Base-by-base conservation (phyloP, 2,797 vertebrate species). In the Ctenochaetus hawaiiensis region DNA sequence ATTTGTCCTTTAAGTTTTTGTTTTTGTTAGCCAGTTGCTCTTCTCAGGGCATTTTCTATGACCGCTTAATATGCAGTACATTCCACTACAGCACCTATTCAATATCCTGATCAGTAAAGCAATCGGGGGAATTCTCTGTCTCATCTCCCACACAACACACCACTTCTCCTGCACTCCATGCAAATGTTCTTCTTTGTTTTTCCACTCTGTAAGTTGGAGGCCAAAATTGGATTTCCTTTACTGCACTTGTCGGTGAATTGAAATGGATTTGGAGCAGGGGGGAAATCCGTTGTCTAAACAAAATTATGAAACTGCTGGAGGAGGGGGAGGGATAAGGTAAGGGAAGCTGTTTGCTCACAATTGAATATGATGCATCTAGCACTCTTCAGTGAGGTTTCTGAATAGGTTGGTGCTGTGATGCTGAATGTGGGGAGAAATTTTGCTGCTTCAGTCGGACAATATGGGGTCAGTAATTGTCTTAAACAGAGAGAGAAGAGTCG, bases 221-320 rank as follows among this genome's bases (percentile, higher is more conserved):
- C 37, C 73, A 83, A 80, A 84, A 89, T 80, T 85, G 80, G 78
- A 87, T 89, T 83, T 85, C 65, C 48, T 41, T 43, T 54, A 30
- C n/a, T 63, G 62, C 54, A 64, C 72, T 72, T 30, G 64, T 22
- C 61, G 68, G 39, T 54, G 69, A 76, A 87, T 83, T 78, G 53
- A 76, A 82, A 91, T 81, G 20, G 73, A 56, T 73, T 75, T 45
- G 34, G 37, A 22, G 20, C 16, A 8, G 37, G 6, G 9, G 39
- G 26, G 58, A 30, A 57, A 54, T 43, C 59, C 26, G 78, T 78
- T 75, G 71, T 63, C 66, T 63, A 67, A 83, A 78, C 60, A 67
- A 72, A 78, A 68, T 62, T 37, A 75, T 1, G 8, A 41, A 47
- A 63, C 67, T 53, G 59, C 41, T 13, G 51, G 67, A 82, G 30